A percentile compares a stretch with the other conserved stretches of the same genome.
These are phyloP conservation scores for Entomobrya proxima DNA, from an alignment of 2,888 invertebrate species.

Conservation along the genomic window DNA sequence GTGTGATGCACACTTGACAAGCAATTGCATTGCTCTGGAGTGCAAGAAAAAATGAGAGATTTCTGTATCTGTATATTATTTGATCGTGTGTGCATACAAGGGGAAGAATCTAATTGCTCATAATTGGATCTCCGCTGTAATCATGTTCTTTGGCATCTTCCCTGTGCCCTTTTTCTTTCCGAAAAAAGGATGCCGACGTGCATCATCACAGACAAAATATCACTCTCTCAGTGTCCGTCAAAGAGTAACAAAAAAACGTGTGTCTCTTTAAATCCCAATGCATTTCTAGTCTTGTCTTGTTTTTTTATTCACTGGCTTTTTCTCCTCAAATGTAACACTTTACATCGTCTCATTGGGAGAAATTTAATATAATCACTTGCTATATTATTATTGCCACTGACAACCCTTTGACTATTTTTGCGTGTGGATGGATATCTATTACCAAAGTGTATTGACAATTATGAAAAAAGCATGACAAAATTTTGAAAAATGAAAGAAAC, in stretches of 20 bases:
- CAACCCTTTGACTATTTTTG: not conserved
- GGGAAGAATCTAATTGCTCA: slow-evolving; percentile 76
- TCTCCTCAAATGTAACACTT: slow-evolving; percentile 19
- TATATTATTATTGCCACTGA: slow-evolving; percentile 7
- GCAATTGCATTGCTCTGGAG: too few species aligned
- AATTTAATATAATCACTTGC: slow-evolving; percentile 29
- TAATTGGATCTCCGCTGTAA: slow-evolving; percentile 76
- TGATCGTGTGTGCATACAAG: slow-evolving; percentile 41
- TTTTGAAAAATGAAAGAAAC: not conserved
- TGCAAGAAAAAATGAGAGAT: too few species aligned
- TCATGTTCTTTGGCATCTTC: slow-evolving; percentile 75
- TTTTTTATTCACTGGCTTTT: not conserved
- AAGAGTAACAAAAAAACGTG: slow-evolving; percentile 11
- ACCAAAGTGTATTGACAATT: not conserved
- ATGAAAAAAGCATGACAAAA: not conserved
- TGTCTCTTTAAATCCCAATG: not conserved
- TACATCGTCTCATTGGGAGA: not conserved
- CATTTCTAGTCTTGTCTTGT: not conserved
- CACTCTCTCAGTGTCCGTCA: slow-evolving; percentile 19
- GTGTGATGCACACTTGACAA: too few species aligned
- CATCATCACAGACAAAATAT: slow-evolving; percentile 13
- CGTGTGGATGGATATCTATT: too few species aligned
- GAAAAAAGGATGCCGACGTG: slow-evolving; percentile 72
- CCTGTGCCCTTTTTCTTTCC: slow-evolving; percentile 72
- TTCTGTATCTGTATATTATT: not conserved